Evolutionary conservation across 2,113 vertebrate species (phyloP).

Genomic region (Rhadina sibilatrix): DNA sequence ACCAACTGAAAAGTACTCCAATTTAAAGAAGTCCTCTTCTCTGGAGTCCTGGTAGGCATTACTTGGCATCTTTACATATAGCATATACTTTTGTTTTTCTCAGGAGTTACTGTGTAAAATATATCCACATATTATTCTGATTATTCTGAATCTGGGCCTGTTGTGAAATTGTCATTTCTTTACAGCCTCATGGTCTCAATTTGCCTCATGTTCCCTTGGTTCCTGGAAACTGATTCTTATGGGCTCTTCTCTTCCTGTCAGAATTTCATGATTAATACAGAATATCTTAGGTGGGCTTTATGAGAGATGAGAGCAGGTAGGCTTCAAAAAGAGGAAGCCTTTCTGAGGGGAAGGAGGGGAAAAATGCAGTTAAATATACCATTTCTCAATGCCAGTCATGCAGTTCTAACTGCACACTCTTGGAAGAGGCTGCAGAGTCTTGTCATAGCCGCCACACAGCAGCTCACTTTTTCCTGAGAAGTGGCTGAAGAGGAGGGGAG

Average conservation of each 20-base stretch:
- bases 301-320: neutral
- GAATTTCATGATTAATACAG: neutral
- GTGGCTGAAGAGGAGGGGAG: neutral
- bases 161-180: neutral
- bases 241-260: neutral
- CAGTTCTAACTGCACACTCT: neutral
- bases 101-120: neutral
- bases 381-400: neutral
- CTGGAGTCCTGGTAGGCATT: neutral
- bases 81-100: neutral
- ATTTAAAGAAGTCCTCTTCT: neutral
- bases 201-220: neutral
- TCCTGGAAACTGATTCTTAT: neutral
- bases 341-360: no score
- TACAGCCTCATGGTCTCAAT: neutral
- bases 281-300: neutral
- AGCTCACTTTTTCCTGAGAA: neutral
- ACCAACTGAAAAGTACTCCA: neutral
- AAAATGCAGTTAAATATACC: neutral
- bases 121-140: neutral
- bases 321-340: neutral
- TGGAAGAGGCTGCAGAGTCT: neutral
- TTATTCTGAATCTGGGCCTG: neutral
- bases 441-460: neutral
- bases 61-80: neutral